phyloP scores from a whole-genome alignment of 2,797 vertebrate species.

The Miichthys miiuy region DNA sequence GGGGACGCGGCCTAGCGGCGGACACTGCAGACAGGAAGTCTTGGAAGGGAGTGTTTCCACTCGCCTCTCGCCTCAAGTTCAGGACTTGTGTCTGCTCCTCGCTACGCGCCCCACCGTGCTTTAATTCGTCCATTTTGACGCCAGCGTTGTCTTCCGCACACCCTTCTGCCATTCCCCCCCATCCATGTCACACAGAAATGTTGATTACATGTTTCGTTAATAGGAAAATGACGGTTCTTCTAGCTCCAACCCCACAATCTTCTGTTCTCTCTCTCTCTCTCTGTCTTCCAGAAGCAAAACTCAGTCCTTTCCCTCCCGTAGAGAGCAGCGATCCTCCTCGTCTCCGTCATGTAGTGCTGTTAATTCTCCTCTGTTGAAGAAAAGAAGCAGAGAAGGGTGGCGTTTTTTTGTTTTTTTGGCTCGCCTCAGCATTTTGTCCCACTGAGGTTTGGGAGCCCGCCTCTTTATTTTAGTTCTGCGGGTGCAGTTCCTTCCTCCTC shows the following conservation, averaged over 20 bases:
- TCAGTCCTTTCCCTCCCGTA: constrained; percentile 18
- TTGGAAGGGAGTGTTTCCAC: constrained; percentile 19
- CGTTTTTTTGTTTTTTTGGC: constrained; percentile 55
- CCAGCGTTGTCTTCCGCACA: constrained; percentile 71
- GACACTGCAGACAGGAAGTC: constrained; percentile 45
- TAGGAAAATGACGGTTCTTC: background rate
- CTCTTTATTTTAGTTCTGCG: constrained; percentile 76
- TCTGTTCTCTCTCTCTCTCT: background rate
- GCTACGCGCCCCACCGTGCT: constrained; percentile 43
- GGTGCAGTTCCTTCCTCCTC: constrained; percentile 74
- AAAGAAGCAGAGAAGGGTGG: constrained; percentile 46
- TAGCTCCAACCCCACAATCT: background rate
- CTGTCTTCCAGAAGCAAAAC: constrained; percentile 51
- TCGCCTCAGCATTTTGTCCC: constrained; percentile 63
- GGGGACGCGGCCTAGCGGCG: constrained; percentile 18
- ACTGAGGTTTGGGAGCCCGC: constrained; percentile 73
- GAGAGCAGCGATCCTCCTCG: constrained; percentile 43
- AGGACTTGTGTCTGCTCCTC: constrained; percentile 50
- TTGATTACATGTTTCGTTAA: constrained; percentile 6
- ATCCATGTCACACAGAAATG: constrained; percentile 4
- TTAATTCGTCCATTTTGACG: constrained; percentile 57
- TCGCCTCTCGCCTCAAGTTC: constrained; percentile 8
- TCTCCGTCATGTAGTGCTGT: constrained; percentile 36
- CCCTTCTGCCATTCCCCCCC: constrained; percentile 44
- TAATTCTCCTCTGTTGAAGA: constrained; percentile 37